phyloP scores from a whole-genome alignment of 1,140 invertebrate genomes.

The Asobara japonica region DNA sequence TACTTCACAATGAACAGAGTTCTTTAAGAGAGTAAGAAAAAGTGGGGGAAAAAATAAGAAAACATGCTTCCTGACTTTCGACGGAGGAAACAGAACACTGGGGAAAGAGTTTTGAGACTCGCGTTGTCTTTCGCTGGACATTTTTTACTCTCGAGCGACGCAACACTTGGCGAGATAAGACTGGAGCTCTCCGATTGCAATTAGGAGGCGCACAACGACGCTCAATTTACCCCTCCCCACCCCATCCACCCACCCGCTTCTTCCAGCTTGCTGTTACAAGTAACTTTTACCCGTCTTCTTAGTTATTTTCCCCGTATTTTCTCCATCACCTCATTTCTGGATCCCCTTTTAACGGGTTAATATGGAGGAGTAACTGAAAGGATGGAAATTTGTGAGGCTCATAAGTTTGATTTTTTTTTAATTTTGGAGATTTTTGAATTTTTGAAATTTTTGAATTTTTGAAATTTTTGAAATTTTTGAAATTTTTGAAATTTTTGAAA shows the following conservation, averaged over 20 bases:
- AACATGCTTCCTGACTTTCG: slow-evolving; percentile 28
- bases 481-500: too few species aligned
- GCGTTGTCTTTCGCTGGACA: slow-evolving; percentile 26
- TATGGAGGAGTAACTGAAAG: too few species aligned
- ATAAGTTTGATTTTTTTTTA: too few species aligned
- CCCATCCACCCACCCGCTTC: not conserved
- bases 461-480: too few species aligned
- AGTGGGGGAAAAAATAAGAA: not conserved
- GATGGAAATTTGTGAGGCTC: too few species aligned
- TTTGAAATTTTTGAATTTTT: too few species aligned
- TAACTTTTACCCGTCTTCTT: not conserved
- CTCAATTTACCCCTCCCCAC: not conserved
- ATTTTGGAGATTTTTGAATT: too few species aligned
- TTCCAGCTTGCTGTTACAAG: not conserved
- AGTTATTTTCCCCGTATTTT: not conserved
- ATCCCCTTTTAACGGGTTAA: too few species aligned
- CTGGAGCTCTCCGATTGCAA: slow-evolving; percentile 28
- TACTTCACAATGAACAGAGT: not conserved
- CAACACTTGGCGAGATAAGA: slow-evolving; percentile 1
- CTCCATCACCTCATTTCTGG: too few species aligned
- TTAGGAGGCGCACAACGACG: slow-evolving; percentile 19
- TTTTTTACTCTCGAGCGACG: slow-evolving; percentile 5
- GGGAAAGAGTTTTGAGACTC: not conserved
- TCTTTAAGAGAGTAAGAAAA: not conserved
- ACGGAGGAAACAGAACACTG: not conserved